Percentiles rank a stretch among this genome's conserved stretches.
Evolutionary conservation across 1,140 invertebrate genomes (phyloP).

Genomic region (Schlechtendalia chinensis): DNA sequence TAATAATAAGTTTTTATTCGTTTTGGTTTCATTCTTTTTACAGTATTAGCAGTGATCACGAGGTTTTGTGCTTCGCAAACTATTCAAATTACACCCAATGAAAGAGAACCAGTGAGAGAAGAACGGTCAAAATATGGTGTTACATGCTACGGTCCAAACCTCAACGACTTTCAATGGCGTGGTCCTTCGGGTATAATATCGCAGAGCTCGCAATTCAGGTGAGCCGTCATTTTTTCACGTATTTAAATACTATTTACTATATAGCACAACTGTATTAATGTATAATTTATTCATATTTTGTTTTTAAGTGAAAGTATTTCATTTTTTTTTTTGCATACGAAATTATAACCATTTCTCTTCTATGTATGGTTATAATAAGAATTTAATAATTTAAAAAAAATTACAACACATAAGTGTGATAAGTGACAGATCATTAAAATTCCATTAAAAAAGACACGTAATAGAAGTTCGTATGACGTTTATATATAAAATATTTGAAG

Average conservation of each 20-base stretch:
- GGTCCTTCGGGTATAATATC: constrained; percentile 33
- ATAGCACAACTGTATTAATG: no score
- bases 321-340: no score
- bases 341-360: no score
- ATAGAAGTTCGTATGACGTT: no score
- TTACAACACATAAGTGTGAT: no score
- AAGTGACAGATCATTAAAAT: no score
- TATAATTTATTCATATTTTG: neutral
- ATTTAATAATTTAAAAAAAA: no score
- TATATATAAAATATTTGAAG: no score
- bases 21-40: neutral
- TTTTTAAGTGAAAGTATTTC: no score
- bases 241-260: neutral
- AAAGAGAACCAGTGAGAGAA: constrained; percentile 26
- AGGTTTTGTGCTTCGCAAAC: constrained; percentile 4
- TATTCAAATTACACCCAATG: constrained; percentile 18
- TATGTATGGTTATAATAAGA: no score
- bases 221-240: neutral
- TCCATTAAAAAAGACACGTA: no score
- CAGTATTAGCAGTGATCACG: neutral
- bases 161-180: constrained; percentile 18
- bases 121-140: constrained; percentile 36
- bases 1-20: no score
- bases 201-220: constrained; percentile 30
- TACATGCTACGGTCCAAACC: constrained; percentile 19